These are phyloP conservation scores for Athetis lepigone DNA, from an alignment of 2,888 invertebrate genomes.

Conservation along the genomic window DNA sequence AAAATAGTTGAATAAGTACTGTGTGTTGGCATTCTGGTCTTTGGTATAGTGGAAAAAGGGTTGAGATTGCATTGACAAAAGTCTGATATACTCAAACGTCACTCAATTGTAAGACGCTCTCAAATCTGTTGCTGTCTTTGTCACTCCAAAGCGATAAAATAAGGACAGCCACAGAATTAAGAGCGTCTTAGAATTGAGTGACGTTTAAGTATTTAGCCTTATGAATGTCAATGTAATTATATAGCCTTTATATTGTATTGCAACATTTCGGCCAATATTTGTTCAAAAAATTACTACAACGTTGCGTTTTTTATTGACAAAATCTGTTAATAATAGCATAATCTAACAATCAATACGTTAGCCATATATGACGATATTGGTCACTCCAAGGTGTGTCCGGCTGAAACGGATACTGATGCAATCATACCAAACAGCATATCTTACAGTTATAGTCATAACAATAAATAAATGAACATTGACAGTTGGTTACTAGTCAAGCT, in stretches of 20 bases:
- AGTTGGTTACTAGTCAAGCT: not conserved
- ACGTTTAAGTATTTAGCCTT: too few species aligned
- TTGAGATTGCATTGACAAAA: constrained; percentile 4
- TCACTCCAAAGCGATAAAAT: too few species aligned
- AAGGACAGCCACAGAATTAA: too few species aligned
- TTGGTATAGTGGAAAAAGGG: not conserved
- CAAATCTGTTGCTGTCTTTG: too few species aligned
- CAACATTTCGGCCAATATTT: too few species aligned
- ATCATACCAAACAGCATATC: constrained; percentile 4
- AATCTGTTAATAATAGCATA: not conserved
- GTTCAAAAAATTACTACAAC: too few species aligned
- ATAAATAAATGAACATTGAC: not conserved
- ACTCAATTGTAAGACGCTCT: too few species aligned
- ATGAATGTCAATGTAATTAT: too few species aligned
- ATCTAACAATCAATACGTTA: not conserved
- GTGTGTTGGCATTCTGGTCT: not conserved
- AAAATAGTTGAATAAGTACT: not conserved
- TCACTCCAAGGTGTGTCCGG: not conserved
- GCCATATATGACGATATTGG: not conserved
- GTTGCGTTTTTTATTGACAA: too few species aligned
- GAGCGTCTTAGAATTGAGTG: too few species aligned
- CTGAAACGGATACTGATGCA: not conserved
- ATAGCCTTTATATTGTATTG: too few species aligned
- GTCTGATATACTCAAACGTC: too few species aligned
- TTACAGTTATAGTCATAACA: constrained; percentile 24